phyloP scores from a whole-genome alignment of 2,888 invertebrate genomes.

The Polietes domitor region DNA sequence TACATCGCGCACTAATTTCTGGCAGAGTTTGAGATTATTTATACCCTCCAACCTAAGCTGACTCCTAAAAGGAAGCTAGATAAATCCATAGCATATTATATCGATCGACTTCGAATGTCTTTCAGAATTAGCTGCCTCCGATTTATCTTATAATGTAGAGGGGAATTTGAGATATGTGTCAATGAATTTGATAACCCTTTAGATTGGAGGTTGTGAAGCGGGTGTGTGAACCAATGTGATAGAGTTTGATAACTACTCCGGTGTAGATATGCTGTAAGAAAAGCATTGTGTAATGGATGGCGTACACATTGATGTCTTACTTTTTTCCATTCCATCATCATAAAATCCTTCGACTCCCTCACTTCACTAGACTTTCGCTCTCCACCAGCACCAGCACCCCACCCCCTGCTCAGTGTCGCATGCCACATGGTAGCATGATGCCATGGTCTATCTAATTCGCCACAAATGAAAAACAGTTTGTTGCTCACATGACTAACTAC shows the following conservation, averaged over 20 bases:
- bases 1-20: too few species aligned
- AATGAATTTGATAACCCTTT: too few species aligned
- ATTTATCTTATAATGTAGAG: too few species aligned
- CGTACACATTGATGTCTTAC: conserved; percentile 33
- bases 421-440: background rate
- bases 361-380: background rate
- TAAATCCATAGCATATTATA: too few species aligned
- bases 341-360: conserved; percentile 5
- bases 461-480: conserved; percentile 40
- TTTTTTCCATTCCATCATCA: conserved; percentile 33
- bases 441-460: background rate
- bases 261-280: background rate
- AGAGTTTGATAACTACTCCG: conserved; percentile 9
- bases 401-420: background rate
- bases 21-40: too few species aligned
- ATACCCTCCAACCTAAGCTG: too few species aligned
- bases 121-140: too few species aligned
- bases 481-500: conserved; percentile 41
- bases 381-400: background rate
- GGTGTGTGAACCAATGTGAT: background rate
- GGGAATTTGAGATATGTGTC: too few species aligned
- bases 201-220: background rate
- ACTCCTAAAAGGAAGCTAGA: too few species aligned
- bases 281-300: conserved; percentile 14
- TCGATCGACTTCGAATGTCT: too few species aligned